Conservation (phyloP, 2,797 vertebrate species). For the Masticophis lateralis region DNA sequence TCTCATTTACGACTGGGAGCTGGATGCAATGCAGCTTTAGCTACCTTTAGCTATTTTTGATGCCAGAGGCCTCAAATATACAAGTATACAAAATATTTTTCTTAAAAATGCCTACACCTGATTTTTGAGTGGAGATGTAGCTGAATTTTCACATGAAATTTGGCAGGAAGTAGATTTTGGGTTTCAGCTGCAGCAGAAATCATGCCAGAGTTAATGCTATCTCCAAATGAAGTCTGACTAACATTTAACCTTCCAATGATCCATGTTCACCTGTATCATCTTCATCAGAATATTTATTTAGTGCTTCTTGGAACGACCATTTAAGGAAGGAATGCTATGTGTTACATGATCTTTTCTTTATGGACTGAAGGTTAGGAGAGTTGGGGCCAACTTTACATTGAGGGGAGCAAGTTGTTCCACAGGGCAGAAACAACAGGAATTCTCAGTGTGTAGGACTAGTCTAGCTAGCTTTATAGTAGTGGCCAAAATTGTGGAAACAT, state of each 20-base stretch:
- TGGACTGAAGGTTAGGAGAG: not conserved
- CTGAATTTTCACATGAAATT: not conserved
- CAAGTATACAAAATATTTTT: not conserved
- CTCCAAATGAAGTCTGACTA: not conserved
- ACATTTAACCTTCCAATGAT: not conserved
- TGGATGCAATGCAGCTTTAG: not conserved
- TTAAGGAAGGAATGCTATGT: not conserved
- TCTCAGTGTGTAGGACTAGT: not conserved
- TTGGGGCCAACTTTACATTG: not conserved
- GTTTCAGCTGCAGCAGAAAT: not conserved
- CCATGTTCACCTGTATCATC: not conserved
- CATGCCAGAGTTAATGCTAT: not conserved
- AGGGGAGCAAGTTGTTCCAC: not conserved
- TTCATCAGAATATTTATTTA: not conserved
- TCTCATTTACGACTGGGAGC: conserved; percentile 3
- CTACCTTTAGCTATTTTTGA: not conserved
- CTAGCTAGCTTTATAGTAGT: not conserved
- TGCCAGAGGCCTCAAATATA: not conserved
- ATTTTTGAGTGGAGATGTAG: not conserved
- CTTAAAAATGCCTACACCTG: not conserved
- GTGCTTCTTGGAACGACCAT: not conserved
- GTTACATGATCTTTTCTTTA: not conserved
- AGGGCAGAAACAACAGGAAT: not conserved
- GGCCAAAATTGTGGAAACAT: too few relatives aligned
- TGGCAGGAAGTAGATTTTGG: not conserved